Conservation (phyloP, 2,113 vertebrate species). For the Vombatus ursinus region DNA sequence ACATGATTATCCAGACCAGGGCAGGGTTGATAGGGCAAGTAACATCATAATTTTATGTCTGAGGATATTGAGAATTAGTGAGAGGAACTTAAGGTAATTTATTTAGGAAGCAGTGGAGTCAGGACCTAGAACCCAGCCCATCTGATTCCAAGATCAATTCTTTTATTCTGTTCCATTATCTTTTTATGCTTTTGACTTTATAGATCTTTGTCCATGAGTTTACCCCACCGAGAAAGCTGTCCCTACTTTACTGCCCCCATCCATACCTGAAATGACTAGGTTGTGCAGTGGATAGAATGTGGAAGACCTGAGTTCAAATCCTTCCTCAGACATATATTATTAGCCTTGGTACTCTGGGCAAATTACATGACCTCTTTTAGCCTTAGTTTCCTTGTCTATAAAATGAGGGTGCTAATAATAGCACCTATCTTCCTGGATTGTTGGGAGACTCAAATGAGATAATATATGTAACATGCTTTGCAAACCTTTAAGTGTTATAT, state of each 20-base stretch:
- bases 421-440: background rate
- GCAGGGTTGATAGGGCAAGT: background rate
- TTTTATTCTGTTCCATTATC: background rate
- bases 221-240: background rate
- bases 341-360: background rate
- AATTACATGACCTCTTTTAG: background rate
- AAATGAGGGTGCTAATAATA: background rate
- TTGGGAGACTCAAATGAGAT: background rate
- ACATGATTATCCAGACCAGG: background rate
- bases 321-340: background rate
- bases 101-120: background rate
- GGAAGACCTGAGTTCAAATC: background rate
- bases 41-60: background rate
- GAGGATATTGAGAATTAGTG: background rate
- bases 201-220: background rate
- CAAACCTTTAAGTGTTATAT: background rate
- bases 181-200: background rate
- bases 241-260: background rate
- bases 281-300: background rate
- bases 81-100: background rate
- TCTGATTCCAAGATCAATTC: background rate
- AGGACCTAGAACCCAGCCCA: background rate
- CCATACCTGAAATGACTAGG: background rate
- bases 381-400: background rate
- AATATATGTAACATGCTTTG: background rate